Evolutionary conservation across 2,797 vertebrate genomes (phyloP).

Genomic region (Iguana delicatissima): DNA sequence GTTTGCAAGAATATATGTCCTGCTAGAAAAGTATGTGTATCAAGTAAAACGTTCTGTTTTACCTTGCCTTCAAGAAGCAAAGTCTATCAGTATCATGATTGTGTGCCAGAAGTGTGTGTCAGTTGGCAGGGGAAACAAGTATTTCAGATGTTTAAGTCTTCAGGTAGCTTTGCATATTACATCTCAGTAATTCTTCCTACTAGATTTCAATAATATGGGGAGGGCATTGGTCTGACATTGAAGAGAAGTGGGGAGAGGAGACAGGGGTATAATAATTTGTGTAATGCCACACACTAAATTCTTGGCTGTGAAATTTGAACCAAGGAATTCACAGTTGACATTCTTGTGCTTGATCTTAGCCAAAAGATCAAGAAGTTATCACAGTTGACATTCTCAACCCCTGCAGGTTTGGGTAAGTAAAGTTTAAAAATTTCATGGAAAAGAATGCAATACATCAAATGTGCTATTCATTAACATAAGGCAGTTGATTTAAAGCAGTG

Average conservation of each 20-base stretch:
- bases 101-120: background rate
- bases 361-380: too few relatives aligned
- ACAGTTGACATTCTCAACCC: background rate
- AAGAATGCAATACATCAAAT: background rate
- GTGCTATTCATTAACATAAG: background rate
- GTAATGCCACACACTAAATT: background rate
- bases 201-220: background rate
- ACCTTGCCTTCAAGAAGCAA: background rate
- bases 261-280: background rate
- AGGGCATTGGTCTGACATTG: background rate
- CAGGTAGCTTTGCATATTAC: background rate
- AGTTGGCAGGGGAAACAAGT: background rate
- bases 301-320: background rate
- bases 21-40: background rate
- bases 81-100: background rate
- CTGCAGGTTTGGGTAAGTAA: background rate
- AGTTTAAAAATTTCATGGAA: background rate
- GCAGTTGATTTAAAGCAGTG: background rate
- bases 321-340: background rate
- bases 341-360: too few relatives aligned
- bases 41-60: background rate
- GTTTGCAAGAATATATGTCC: too few relatives aligned
- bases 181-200: background rate
- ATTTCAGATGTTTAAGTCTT: background rate
- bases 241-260: background rate